Conservation (phyloP, 92 coral and sea anemone species). For the Desmophyllum pertusum region DNA sequence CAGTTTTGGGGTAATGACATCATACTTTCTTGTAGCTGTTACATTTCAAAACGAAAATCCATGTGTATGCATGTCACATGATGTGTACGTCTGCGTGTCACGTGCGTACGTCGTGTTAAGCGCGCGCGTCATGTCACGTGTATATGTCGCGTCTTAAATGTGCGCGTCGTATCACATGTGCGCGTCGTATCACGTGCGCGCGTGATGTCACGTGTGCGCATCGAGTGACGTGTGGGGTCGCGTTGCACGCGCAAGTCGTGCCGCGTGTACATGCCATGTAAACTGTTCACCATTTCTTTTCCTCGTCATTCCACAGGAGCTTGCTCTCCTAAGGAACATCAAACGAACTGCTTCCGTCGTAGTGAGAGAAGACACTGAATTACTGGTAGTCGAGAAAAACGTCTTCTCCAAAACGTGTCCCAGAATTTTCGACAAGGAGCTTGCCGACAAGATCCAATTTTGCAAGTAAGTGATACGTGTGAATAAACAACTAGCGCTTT, state of each 20-base stretch:
- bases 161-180: too few species aligned
- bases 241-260: too few species aligned
- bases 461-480: constrained; percentile 74
- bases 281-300: not conserved
- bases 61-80: not conserved
- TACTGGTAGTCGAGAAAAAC: constrained; percentile 86
- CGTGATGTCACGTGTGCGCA: too few species aligned
- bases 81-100: not conserved
- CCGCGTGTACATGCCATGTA: too few species aligned
- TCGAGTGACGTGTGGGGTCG: too few species aligned
- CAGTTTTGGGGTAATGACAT: constrained; percentile 98
- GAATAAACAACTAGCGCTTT: not conserved
- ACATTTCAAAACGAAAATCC: too few species aligned
- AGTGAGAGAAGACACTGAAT: constrained; percentile 91
- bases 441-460: constrained; percentile 84
- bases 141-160: too few species aligned
- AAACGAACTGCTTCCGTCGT: constrained; percentile 96
- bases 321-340: constrained; percentile 85
- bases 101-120: too few species aligned
- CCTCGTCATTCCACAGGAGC: constrained; percentile 59
- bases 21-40: too few species aligned
- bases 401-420: constrained; percentile 94
- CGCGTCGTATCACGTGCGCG: too few species aligned
- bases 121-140: too few species aligned
- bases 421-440: constrained; percentile 88